Evolutionary conservation across 2,797 vertebrate genomes (phyloP), one percentile per base, ranked within the genome.

Genomic region (Characodon lateralis): DNA sequence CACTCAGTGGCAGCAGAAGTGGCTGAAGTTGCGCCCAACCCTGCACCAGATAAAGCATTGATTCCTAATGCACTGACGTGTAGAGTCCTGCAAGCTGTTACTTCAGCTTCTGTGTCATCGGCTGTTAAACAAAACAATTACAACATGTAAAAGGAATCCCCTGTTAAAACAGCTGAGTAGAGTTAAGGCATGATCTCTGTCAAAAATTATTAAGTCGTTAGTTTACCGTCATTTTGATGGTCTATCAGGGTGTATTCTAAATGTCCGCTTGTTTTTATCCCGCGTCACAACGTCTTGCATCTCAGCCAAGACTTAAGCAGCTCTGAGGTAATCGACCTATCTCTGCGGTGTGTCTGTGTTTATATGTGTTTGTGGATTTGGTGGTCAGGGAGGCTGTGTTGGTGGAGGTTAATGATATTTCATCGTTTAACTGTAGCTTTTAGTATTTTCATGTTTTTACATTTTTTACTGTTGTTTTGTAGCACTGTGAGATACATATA

Each of bases 161-260:
- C 2, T 16, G 0, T 14, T 51, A 1, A 46, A 69, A 55, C 1
- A 41, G 9, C 39, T 63, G 46, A 12, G 24, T 16, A 5, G 12
- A 9, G 22, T 0, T 2, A 2, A 55, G 31, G 28, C 39, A 10
- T 48, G 2, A 73, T 8, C 46, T 28, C 24, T n/a, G 22, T 31
- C 41, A 68, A 12, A 6, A 74, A 31, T 2, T n/a, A 65, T 24
- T 18, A 41, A 56, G 53, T 8, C 31, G 5, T 41, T 4, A 51
- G 10, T 71, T 61, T 87, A 92, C 90, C 88, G 71, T 86, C 90
- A 91, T 90, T 48, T 13, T 79, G 79, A 70, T 70, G 53, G 14
- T 18, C 20, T 26, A 1, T 43, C 43, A 12, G 22, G 5, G 53
- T 24, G 35, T 26, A n/a, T 59, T 72, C 9, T 41, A 16, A 24